These are phyloP conservation scores for Tapirus terrestris DNA, from an alignment of 2,113 vertebrate genomes.

Conservation along the genomic window DNA sequence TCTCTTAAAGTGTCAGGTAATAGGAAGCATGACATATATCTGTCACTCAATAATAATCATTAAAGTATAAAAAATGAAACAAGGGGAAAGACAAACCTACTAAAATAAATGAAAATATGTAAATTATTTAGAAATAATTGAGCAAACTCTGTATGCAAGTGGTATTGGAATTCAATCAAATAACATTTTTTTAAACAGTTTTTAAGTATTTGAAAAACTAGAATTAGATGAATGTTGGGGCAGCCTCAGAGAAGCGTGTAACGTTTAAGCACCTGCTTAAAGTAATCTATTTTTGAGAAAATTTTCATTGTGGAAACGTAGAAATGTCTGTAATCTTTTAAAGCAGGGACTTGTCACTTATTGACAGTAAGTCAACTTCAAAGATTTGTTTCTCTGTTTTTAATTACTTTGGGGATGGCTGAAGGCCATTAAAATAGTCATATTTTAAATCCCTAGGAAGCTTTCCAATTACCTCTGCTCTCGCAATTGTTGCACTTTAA, in stretches of 20 bases:
- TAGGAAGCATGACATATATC: background rate
- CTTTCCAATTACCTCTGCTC: slow-evolving; percentile 78
- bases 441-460: slow-evolving; percentile 57
- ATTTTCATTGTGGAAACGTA: background rate
- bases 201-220: background rate
- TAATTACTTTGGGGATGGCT: slow-evolving; percentile 50
- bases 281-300: background rate
- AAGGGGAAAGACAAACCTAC: background rate
- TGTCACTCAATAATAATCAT: background rate
- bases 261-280: slow-evolving; percentile 18
- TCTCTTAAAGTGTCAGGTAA: background rate
- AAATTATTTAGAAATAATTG: slow-evolving; percentile 30
- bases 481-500: slow-evolving; percentile 71
- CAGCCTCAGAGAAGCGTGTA: background rate
- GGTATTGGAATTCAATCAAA: slow-evolving; percentile 20
- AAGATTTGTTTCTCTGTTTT: slow-evolving; percentile 28
- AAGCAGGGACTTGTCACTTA: slow-evolving; percentile 60
- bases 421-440: slow-evolving; percentile 68
- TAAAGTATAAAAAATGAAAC: background rate
- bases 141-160: background rate
- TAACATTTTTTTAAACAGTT: background rate
- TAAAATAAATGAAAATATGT: background rate
- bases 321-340: slow-evolving; percentile 39
- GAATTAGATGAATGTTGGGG: background rate
- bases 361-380: slow-evolving; percentile 44